Percentiles rank a stretch among this genome's conserved stretches.
Evolutionary conservation across 1,140 invertebrate genomes (phyloP).

Genomic region (Colletes gigas): DNA sequence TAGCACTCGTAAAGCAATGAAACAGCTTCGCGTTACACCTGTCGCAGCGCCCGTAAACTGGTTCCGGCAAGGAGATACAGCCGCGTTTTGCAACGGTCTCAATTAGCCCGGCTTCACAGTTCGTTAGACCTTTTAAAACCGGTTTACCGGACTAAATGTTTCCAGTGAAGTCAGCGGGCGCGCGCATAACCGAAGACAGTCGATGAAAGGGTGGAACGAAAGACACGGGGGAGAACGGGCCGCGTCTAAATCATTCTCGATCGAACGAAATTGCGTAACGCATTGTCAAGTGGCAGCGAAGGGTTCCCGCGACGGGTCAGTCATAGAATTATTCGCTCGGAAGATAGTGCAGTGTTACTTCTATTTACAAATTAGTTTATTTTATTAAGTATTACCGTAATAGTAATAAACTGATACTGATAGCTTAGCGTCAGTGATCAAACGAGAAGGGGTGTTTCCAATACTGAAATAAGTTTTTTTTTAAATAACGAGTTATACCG

Average conservation of each 20-base stretch:
- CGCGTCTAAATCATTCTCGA: background rate
- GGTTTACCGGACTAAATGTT: constrained; percentile 61
- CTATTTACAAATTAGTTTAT: no score
- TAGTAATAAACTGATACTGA: no score
- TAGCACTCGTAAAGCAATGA: constrained; percentile 63
- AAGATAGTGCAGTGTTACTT: no score
- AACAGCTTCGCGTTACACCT: constrained; percentile 64
- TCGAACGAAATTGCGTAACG: background rate
- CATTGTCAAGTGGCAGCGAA: background rate
- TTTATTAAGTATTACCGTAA: no score
- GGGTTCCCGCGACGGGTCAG: no score
- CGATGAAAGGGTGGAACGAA: constrained; percentile 10
- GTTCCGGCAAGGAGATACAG: constrained; percentile 51
- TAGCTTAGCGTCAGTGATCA: no score
- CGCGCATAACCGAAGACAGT: constrained; percentile 10
- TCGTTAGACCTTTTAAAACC: constrained; percentile 71
- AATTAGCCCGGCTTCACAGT: constrained; percentile 70
- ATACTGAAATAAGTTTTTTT: no score
- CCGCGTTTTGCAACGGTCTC: constrained; percentile 63
- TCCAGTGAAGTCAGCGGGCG: constrained; percentile 44
- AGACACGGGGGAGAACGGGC: background rate
- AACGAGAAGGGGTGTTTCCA: no score
- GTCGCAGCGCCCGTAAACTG: constrained; percentile 61
- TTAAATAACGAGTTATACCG: no score
- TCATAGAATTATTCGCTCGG: no score